Evolutionary conservation across 2,888 invertebrate species (phyloP), one percentile per base, ranked within the genome.

Genomic region (Glaucopsyche alexis): DNA sequence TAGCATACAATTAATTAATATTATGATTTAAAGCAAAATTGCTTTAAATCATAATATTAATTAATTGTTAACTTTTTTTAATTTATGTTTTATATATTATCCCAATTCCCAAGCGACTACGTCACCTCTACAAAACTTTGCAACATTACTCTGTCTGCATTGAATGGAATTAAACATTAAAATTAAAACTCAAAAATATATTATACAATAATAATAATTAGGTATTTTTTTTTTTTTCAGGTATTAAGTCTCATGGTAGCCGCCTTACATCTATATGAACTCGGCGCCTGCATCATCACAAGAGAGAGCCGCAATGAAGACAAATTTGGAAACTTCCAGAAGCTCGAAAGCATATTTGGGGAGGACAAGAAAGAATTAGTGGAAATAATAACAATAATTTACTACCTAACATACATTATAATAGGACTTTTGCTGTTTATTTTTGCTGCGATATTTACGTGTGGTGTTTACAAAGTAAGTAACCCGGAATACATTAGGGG

Each of bases 381-480:
- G 71, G 80, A 79, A 7, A 77, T 85, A 14, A 84, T 89, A 45
- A 84, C 85, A 69, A 80, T 89, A 74, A 81, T 86, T 60, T 93
- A 92, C 78, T 88, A 88, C 77, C 73, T 85, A 42, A 83, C 85
- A 13, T 92, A 93, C 73, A 84, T 87, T 1, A 75, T 82, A 2
- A 83, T 92, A 73, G 88, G 84, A 71, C 76, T 89, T 42, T 74
- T 91, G 40, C 75, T 91, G 75, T 86, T 92, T 60, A 75, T 92
- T 6, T 89, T 90, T 75, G 82, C 85, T 65, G 79, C 85, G 5
- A 76, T 90, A 73, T 86, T 88, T 74, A 88, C 89, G 0, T 86
- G 88, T 78, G 92, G 92, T 73, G 89, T 89, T 75, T 87, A 88
- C 79, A 88, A 87, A 85, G 92, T 91, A 79, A 80, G 81, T 77